Conservation (phyloP, 2,113 vertebrate genomes). For the Loxodonta africana region DNA sequence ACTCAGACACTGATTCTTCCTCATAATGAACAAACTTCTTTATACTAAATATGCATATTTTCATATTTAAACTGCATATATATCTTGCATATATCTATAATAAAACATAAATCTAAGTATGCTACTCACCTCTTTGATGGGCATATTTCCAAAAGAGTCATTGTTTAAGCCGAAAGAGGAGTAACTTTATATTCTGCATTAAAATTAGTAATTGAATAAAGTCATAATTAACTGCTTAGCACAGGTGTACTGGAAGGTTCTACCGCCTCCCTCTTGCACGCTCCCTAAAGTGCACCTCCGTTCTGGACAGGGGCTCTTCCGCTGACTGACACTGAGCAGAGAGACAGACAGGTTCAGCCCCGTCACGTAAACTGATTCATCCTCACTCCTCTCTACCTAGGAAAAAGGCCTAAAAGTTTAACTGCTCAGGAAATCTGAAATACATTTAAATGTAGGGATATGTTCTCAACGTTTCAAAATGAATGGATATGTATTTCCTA, state of each 20-base stretch:
- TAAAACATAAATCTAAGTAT: background rate
- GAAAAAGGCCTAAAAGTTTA: background rate
- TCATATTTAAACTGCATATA: background rate
- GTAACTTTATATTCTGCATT: background rate
- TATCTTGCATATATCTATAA: background rate
- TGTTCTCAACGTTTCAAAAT: background rate
- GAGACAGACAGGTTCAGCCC: background rate
- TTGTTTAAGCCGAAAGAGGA: background rate
- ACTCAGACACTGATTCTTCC: background rate
- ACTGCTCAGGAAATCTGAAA: background rate
- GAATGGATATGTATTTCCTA: conserved; percentile 37
- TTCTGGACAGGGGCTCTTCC: background rate
- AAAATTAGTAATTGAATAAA: background rate
- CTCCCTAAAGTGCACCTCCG: background rate
- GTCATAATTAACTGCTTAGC: background rate
- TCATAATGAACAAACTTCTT: background rate
- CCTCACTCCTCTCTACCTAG: background rate
- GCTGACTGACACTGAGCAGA: background rate
- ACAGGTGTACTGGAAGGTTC: background rate
- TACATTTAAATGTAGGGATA: background rate
- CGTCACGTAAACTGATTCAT: rapidly evolving
- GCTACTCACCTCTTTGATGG: background rate
- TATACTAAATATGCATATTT: background rate
- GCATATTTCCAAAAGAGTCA: background rate
- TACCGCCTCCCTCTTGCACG: background rate